These are phyloP conservation scores for Glomeris maerens DNA, from an alignment of 1,140 invertebrate genomes.

Conservation along the genomic window DNA sequence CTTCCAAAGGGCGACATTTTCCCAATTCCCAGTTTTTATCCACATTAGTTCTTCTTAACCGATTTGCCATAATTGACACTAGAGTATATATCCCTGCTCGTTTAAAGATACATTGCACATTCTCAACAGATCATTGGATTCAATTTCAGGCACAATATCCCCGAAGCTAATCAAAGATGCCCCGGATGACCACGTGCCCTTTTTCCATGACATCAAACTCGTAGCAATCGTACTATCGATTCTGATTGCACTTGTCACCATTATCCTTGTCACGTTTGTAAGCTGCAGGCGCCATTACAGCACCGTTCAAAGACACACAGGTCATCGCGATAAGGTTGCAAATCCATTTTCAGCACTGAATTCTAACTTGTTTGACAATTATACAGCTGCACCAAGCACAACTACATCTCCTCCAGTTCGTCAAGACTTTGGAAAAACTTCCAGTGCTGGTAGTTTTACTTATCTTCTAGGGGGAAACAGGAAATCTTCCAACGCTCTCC, in stretches of 20 bases:
- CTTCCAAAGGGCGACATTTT: no score
- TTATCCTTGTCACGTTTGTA: background rate
- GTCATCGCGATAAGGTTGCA: background rate
- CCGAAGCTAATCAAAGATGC: no score
- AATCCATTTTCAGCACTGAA: background rate
- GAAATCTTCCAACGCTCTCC: background rate
- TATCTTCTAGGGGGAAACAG: constrained; percentile 1
- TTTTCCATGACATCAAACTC: no score
- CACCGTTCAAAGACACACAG: background rate
- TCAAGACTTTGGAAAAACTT: background rate
- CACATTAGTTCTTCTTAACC: no score
- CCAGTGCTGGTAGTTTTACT: constrained; percentile 2
- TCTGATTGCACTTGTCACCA: background rate
- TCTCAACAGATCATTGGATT: no score
- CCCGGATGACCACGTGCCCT: no score
- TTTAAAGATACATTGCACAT: no score
- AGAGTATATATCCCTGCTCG: no score
- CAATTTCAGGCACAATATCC: no score
- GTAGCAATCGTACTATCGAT: no score
- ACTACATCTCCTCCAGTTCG: background rate
- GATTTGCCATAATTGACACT: no score
- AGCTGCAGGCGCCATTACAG: background rate
- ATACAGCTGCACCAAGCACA: background rate
- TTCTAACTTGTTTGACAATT: background rate
- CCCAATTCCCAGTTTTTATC: no score